Base-by-base conservation (phyloP, 2,113 vertebrate species). In the Ornithorhynchus anatinus region DNA sequence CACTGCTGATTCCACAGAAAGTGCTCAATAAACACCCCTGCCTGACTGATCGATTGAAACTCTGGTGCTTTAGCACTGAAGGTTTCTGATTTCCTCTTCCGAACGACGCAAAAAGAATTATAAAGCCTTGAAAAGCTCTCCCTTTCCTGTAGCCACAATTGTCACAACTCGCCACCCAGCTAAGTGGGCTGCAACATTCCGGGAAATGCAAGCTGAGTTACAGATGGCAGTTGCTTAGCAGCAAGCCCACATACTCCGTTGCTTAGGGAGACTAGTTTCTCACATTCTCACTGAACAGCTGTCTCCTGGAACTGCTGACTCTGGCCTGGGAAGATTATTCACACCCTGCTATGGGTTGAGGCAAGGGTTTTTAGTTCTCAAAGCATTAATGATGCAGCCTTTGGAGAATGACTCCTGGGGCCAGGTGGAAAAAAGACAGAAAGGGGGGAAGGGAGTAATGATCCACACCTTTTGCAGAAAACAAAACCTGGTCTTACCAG, bases 261-360 rank as follows among this genome's bases (percentile, higher is more conserved):
- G 67, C 61, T 53, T 36, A n/a, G 15, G 45, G 37, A n/a, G n/a
- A 32, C 60, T 45, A 19, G n/a, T 58, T 62, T 27, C 69, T 44
- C 15, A 20, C 1, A 3, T 52, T 60, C 32, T 47, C 62, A 66
- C 67, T 40, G 20, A 7, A 19, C 42, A 19, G 0, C 27, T 61
- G 54, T 59, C 71, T 29, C 25, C 3, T 6, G 32, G 38, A 77
- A 66, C n/a, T 40, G 43, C 19, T 53, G 47, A 39, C 65, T 68
- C 25, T 4, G 12, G 35, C 48, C 57, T 59, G 62, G 42, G 32
- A 64, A 72, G 66, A 77, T 64, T 52, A 64, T 53, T 76, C 33
- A 39, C 35, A 23, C 15, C 29, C 50, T 13, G 42, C 23, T 43
- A 22, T 27, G 38, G 59, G 44, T 45, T 12, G 12, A 69, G 43